A percentile compares a stretch with the other conserved stretches of the same genome.
These are phyloP conservation scores for Epizoanthus illoricatus DNA, from an alignment of 92 coral and sea anemone genomes.

Conservation along the genomic window DNA sequence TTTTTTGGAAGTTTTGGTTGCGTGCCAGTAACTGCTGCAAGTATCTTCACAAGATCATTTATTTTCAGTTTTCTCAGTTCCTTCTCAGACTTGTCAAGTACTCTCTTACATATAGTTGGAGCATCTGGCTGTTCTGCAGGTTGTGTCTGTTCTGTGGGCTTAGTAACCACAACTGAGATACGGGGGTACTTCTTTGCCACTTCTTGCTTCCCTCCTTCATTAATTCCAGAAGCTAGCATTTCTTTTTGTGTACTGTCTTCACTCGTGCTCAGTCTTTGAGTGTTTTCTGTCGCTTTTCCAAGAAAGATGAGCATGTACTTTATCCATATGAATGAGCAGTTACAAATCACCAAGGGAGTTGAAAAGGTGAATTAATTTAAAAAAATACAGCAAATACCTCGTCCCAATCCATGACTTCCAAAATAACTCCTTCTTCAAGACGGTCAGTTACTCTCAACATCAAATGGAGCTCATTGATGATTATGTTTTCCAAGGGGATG, in stretches of 20 bases:
- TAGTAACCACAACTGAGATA: neutral
- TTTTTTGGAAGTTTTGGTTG: neutral
- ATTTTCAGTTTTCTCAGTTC: too few relatives aligned
- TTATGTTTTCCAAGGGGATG: conserved; percentile 26
- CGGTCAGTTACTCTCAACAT: conserved; percentile 40
- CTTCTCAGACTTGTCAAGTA: too few relatives aligned
- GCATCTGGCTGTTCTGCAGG: too few relatives aligned
- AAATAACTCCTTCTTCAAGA: conserved; percentile 24
- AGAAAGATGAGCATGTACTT: too few relatives aligned
- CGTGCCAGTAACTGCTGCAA: too few relatives aligned
- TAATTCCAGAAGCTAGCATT: conserved; percentile 24
- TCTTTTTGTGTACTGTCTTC: conserved; percentile 4
- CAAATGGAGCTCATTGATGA: conserved; percentile 34
- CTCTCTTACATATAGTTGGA: too few relatives aligned
- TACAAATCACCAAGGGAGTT: neutral
- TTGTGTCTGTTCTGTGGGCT: too few relatives aligned
- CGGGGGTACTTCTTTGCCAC: conserved; percentile 25
- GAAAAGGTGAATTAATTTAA: neutral
- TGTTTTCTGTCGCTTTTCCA: conserved; percentile 4
- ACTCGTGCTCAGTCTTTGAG: neutral
- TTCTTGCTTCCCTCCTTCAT: conserved; percentile 24
- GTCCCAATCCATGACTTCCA: conserved; percentile 42
- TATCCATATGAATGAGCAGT: neutral
- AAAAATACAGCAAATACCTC: conserved; percentile 12
- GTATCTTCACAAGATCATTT: too few relatives aligned